Base-by-base conservation (phyloP, 2,797 vertebrate genomes). In the Chanos chanos region DNA sequence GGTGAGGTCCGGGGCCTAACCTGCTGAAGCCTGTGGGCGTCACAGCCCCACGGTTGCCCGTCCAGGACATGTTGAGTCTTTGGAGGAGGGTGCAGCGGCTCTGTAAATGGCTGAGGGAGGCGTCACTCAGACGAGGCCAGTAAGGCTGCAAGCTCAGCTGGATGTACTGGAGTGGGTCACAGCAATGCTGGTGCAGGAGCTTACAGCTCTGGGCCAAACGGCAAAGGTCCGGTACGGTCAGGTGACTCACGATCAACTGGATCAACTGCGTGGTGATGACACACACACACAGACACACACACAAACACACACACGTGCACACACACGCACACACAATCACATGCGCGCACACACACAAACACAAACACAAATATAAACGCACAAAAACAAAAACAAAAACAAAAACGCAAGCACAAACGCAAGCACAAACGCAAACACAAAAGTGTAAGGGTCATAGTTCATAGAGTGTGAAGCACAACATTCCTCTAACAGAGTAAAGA, bases 1-100 rank as follows among this genome's bases (percentile, higher is more conserved):
- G n/a, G n/a, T n/a, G n/a, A n/a, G n/a, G n/a, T n/a, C n/a, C n/a
- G n/a, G 77, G 70, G 61, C 84, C 90, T 90, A 77, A 99, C 96
- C 95, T 97, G 94, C 93, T 93, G 89, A 99, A 96, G 73, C 94
- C 96, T 37, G 83, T 78, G 74, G 91, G 81, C 68, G 94, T 94
- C 80, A 99, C 92, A 61, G 92, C 90, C 70, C 94, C 94, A 8
- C 94, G 91, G 84, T 93, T 97, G 77, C 97, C 96, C 21, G 94
- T 96, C 97, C 96, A 99, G 81, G 95, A 98, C 74, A 98, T 91
- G 90, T 96, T 96, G 83, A 99, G 91, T 89, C 94, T 94, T 81
- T 98, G 97, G 81, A 97, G 87, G 18, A 96, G 93, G 56, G 90
- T 88, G 78, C 96, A 99, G 77, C 97, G 93, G 73, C 92, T 82